Conservation (phyloP, 2,797 vertebrate genomes). For the Smutsia gigantea region DNA sequence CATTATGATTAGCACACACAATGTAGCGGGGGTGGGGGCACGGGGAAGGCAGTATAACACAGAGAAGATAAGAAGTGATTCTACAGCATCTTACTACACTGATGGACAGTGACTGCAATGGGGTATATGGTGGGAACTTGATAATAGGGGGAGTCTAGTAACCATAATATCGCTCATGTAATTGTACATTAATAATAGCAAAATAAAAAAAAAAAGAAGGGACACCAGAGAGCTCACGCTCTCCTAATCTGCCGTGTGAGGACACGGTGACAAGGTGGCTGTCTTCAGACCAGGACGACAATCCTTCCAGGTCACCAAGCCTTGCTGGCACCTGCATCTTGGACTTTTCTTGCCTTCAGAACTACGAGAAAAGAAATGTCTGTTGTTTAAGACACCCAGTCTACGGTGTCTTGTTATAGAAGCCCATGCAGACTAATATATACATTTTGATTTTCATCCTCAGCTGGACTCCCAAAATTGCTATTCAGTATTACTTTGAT, state of each 20-base stretch:
- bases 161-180: no score
- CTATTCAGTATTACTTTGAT: not conserved
- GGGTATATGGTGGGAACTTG: no score
- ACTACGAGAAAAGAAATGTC: not conserved
- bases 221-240: not conserved
- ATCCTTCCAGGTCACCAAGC: not conserved
- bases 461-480: not conserved
- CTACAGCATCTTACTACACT: no score
- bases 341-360: not conserved
- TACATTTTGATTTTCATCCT: constrained; percentile 25
- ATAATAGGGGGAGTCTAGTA: no score
- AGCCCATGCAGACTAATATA: not conserved
- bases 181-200: no score
- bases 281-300: not conserved
- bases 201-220: no score
- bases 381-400: not conserved
- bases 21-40: no score
- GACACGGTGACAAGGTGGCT: not conserved
- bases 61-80: no score
- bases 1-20: no score
- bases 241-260: not conserved
- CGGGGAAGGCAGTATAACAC: no score
- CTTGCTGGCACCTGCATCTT: not conserved
- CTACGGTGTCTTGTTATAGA: not conserved
- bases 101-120: no score